Conservation (phyloP, 2,113 vertebrate genomes). For the Cololabis saira region DNA sequence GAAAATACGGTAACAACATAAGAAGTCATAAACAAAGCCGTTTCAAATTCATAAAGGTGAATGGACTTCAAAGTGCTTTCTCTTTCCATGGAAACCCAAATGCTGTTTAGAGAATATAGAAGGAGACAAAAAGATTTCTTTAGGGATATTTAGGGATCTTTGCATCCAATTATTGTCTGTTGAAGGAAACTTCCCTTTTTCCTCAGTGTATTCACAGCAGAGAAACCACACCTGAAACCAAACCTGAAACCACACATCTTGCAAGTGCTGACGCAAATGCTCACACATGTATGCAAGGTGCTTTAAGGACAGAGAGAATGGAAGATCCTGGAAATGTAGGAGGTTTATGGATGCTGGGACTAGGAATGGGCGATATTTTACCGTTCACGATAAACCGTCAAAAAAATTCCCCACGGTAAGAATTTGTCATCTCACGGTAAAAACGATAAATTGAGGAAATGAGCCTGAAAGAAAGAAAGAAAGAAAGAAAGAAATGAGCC, state of each 20-base stretch:
- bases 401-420: too few species aligned
- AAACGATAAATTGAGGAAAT: too few species aligned
- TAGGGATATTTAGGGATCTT: slow-evolving; percentile 28
- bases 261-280: slow-evolving; percentile 3
- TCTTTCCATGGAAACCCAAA: slow-evolving; percentile 24
- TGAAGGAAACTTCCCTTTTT: slow-evolving; percentile 12
- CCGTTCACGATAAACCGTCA: too few species aligned
- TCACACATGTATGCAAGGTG: background rate
- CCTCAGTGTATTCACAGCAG: slow-evolving; percentile 28
- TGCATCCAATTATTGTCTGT: slow-evolving; percentile 42
- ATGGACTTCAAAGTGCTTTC: background rate
- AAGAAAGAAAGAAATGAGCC: too few species aligned
- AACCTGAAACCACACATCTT: slow-evolving; percentile 12
- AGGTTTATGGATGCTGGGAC: background rate
- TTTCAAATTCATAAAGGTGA: background rate
- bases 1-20: too few species aligned
- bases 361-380: too few species aligned
- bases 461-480: too few species aligned
- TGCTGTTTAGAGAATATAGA: background rate
- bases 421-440: too few species aligned
- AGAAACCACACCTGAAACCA: slow-evolving; percentile 14
- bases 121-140: slow-evolving; percentile 9
- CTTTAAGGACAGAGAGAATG: background rate
- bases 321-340: slow-evolving; percentile 6
- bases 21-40: background rate